Evolutionary conservation across 2,888 invertebrate genomes (phyloP), one percentile per base, ranked within the genome.

Genomic region (Panzeria rudis): DNA sequence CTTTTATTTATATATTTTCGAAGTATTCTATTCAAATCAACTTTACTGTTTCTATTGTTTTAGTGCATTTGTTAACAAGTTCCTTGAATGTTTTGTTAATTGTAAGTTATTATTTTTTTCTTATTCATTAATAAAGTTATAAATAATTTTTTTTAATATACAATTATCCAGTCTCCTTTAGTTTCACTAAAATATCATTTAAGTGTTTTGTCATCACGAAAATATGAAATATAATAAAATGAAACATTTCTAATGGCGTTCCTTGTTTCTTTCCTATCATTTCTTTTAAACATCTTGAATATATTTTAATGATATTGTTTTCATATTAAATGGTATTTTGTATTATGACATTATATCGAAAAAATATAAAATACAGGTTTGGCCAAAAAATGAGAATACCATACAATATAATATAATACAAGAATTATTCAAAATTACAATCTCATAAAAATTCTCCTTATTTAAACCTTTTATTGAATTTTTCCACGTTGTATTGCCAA

Each of bases 271-370:
- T 52, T 59, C 47, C 47, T 47, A 72, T 72, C 41, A 20, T 59
- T 47, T 32, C 29, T 8, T 29, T 9, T 59, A 32, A 59, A 29
- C 59, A 32, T 59, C 32, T 47, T 59, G 15, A 59, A 32, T 61
- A 59, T 9, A 61, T 35, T 72, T 72, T 72, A 72, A 59, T 72
- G 47, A 59, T 32, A 59, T 47, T 61, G 35, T 72, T 47, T 47
- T 32, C n/a, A 35, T 47, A 17, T 3, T 41, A 61, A 44, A 59
- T 47, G 32, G n/a, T 9, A 47, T 47, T 72, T 44, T 54, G 17
- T 20, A 23, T 11, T 5, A 32, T 72, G 59, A 32, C 44, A 29
- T 47, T 25, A 32, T 44, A 64, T 15, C 2, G 17, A 17, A 2
- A n/a, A 47, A 6, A 47, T 11, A 3, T 0, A 20, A 20, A 50